Evolutionary conservation across 2,797 vertebrate species (phyloP), one percentile per base, ranked within the genome.

Genomic region (Loriculus beryllinus): DNA sequence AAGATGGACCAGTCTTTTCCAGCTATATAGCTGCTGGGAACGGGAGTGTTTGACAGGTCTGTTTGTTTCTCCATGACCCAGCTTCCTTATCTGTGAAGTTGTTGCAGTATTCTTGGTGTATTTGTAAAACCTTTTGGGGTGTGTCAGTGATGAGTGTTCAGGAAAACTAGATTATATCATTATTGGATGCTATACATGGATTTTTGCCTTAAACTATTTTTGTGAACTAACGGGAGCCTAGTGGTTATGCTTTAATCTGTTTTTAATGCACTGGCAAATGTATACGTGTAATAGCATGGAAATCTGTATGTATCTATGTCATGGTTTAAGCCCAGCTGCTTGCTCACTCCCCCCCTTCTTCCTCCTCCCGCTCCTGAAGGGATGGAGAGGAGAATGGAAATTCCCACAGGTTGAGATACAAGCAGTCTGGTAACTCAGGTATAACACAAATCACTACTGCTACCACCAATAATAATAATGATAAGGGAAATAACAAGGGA

Each of bases 1-100:
- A 89, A 90, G 40, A 57, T 3, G 2, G 68, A 51, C 31, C 25
- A 31, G 67, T 87, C 33, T 74, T n/a, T 94, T 93, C 60, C 17
- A 64, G 75, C 37, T 89, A 48, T 77, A 0, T 5, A 5, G 40
- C 28, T 85, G 48, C 28, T 83, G 68, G 33, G 49, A 39, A 57
- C 59, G 6, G 18, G 11, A 60, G 13, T 51, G 26, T 89, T 82
- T 80, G 43, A 68, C 37, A 47, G 64, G 59, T 76, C 68, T 59
- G 4, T 67, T 83, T 91, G 52, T 62, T 93, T 88, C 85, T 80
- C 29, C 7, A 2, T 65, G 84, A 74, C 48, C 33, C 60, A 85
- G 6, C 35, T 49, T 64, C 60, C 65, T 95, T 74, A 82, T 75
- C 87, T 75, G n/a, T 85, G 60, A 79, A 69, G 71, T 14, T 90